These are phyloP conservation scores for Lasioglossum calceatum DNA, from an alignment of 2,888 invertebrate genomes.

Conservation along the genomic window DNA sequence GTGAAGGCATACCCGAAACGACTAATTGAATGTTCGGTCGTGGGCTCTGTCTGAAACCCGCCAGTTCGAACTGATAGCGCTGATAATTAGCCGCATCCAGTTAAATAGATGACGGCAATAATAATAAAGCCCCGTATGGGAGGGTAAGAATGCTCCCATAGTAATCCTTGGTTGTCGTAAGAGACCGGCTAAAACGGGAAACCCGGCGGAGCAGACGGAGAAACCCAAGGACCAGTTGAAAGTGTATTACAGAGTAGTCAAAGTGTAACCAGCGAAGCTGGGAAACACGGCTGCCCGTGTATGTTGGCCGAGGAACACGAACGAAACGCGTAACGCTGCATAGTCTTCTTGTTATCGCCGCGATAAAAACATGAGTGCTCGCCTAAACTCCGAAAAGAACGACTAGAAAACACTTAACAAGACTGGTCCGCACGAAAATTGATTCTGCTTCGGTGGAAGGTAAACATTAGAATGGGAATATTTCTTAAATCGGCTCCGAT, in stretches of 20 bases:
- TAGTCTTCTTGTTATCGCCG: background rate
- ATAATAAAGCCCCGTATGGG: conserved; percentile 17
- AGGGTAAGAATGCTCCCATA: conserved; percentile 9
- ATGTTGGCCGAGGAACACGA: background rate
- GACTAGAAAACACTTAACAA: background rate
- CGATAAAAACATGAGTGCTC: background rate
- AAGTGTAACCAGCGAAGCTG: background rate
- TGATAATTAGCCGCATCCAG: conserved; percentile 16
- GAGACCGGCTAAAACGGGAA: conserved; percentile 12
- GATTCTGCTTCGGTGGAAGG: background rate
- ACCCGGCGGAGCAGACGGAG: conserved; percentile 2
- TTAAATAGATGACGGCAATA: conserved; percentile 15
- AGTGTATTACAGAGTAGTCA: conserved; percentile 18
- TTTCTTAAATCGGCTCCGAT: background rate
- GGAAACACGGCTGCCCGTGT: background rate
- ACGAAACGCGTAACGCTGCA: background rate
- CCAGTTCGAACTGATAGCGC: conserved; percentile 7
- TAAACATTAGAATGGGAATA: background rate
- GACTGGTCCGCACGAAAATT: background rate
- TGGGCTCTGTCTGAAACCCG: background rate
- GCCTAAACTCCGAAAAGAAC: background rate
- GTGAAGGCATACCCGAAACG: background rate
- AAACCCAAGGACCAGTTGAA: conserved; percentile 13
- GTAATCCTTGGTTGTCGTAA: conserved; percentile 19
- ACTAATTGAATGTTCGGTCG: conserved; percentile 13